Conservation (phyloP, 2,113 vertebrate genomes). For the Hippocampus comes region DNA sequence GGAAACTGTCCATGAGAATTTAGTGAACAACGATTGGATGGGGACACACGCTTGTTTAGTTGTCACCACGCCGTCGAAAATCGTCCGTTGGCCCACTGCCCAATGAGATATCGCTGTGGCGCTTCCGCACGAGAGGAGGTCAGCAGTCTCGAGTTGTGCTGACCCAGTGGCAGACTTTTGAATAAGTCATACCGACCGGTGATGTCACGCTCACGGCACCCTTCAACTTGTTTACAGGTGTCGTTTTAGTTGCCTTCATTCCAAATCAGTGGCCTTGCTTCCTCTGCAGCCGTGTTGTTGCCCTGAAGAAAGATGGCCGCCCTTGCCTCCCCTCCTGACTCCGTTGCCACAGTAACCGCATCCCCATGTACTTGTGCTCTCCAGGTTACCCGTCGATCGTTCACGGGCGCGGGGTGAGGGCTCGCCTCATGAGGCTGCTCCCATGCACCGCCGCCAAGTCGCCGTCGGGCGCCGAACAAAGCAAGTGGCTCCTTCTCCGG, state of each 20-base stretch:
- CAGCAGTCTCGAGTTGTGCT: slow-evolving; percentile 8
- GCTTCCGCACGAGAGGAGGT: not conserved
- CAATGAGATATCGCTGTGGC: not conserved
- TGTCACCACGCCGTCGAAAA: not conserved
- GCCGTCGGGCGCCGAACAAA: slow-evolving; percentile 84
- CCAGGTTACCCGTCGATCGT: slow-evolving; percentile 87
- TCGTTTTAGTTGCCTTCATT: not conserved
- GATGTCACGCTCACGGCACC: slow-evolving; percentile 1
- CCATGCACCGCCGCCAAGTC: slow-evolving; percentile 85
- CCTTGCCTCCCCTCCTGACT: not conserved
- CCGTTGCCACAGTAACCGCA: slow-evolving; percentile 51
- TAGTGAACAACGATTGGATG: no score
- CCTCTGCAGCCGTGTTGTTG: slow-evolving; percentile 34
- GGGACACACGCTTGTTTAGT: no score
- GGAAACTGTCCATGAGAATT: no score
- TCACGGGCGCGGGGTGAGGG: slow-evolving; percentile 85
- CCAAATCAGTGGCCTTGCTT: not conserved
- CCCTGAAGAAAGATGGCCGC: slow-evolving; percentile 46
- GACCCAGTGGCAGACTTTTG: slow-evolving; percentile 19
- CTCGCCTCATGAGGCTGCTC: slow-evolving; percentile 89
- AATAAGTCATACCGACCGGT: slow-evolving; percentile 47
- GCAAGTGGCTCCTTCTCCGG: slow-evolving; percentile 76
- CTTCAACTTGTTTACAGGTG: not conserved
- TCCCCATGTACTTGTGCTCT: slow-evolving; percentile 71
- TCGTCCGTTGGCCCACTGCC: not conserved